phyloP scores from a whole-genome alignment of 2,888 invertebrate species.

The Furcula furcula region DNA sequence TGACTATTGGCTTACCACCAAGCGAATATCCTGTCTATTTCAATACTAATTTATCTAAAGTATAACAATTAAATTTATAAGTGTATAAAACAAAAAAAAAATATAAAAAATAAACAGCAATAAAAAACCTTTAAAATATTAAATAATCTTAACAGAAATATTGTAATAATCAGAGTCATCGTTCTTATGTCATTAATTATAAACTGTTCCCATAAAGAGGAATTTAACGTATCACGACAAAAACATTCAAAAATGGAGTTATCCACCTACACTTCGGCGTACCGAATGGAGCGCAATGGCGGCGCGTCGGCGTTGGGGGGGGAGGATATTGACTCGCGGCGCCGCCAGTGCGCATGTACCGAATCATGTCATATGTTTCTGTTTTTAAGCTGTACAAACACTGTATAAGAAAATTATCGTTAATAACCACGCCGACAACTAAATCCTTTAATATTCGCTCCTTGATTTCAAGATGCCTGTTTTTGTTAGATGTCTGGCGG shows the following conservation, averaged over 20 bases:
- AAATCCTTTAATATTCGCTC: slow-evolving; percentile 24
- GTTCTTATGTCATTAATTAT: slow-evolving; percentile 11
- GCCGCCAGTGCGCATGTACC: slow-evolving; percentile 74
- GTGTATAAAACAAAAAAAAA: too few species aligned
- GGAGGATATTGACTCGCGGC: slow-evolving; percentile 80
- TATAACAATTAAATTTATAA: too few species aligned
- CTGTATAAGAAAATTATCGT: slow-evolving; percentile 43
- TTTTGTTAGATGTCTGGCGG: slow-evolving; percentile 11
- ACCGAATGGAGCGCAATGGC: slow-evolving; percentile 68
- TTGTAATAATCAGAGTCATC: too few species aligned
- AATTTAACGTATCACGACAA: slow-evolving; percentile 15
- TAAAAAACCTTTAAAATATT: too few species aligned
- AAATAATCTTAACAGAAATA: too few species aligned
- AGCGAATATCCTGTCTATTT: too few species aligned
- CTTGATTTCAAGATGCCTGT: slow-evolving; percentile 7
- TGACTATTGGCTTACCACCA: too few species aligned
- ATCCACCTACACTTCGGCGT: slow-evolving; percentile 38
- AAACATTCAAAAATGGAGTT: slow-evolving; percentile 36
- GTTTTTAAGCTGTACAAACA: slow-evolving; percentile 64
- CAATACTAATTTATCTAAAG: too few species aligned
- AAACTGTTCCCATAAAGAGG: slow-evolving; percentile 14
- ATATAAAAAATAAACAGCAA: too few species aligned
- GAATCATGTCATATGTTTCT: slow-evolving; percentile 76
- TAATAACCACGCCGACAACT: slow-evolving; percentile 39
- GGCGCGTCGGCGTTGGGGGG: slow-evolving; percentile 69